These are phyloP conservation scores for Ibidorhyncha struthersii DNA, from an alignment of 2,113 vertebrate species.

Conservation along the genomic window DNA sequence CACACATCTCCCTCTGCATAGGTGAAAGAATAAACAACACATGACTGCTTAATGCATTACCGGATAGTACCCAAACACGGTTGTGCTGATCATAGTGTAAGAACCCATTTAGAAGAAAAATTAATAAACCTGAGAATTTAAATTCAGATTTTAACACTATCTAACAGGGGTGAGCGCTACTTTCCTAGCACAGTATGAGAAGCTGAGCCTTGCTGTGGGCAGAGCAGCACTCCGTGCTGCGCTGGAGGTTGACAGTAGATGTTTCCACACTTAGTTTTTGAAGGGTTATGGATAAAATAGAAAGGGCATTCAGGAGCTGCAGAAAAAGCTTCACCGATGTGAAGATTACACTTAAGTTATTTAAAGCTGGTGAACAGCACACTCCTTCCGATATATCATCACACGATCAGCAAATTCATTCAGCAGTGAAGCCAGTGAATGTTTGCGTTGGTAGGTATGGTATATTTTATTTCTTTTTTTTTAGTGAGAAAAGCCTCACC, in stretches of 20 bases:
- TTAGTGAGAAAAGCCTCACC: not conserved
- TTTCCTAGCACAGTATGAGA: not conserved
- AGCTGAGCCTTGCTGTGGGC: not conserved
- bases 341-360: not conserved
- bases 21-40: not conserved
- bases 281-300: not conserved
- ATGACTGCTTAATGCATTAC: not conserved
- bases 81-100: not conserved
- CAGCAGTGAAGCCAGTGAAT: not conserved
- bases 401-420: not conserved
- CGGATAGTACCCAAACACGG: no score
- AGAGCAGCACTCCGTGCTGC: not conserved
- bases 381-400: not conserved
- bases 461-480: not conserved
- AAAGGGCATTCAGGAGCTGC: not conserved
- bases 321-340: not conserved
- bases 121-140: not conserved
- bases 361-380: not conserved
- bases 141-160: not conserved
- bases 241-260: not conserved
- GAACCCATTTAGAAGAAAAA: not conserved
- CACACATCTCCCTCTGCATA: not conserved
- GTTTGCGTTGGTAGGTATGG: not conserved
- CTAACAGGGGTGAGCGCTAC: not conserved
- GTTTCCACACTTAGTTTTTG: not conserved